Base-by-base conservation (phyloP, 92 coral and sea anemone species). In the Epizoanthus illoricatus region DNA sequence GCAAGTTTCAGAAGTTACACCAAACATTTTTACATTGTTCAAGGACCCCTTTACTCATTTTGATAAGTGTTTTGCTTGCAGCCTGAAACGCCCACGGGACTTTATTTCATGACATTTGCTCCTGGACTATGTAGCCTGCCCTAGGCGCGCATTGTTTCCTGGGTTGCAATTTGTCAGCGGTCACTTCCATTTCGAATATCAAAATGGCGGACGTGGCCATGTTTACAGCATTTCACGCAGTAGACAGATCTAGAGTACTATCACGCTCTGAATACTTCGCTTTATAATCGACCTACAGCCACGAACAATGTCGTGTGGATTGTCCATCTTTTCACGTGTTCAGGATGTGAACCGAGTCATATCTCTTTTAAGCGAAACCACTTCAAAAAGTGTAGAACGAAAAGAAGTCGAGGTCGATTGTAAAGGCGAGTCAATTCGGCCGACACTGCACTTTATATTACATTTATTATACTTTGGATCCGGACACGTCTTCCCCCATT, bases 311-410 rank as follows among this genome's bases (percentile, higher is more conserved):
- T 92, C 99, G n/a, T 91, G 98, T 72, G 74, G 91, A 19, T 73
- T 97, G 63, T 89, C 93, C 9, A 71, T 89, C 12, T 97, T 97
- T 72, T 94, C 99, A 69, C 91, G 88, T 73, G 91, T 97, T 80
- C 90, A 97, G 76, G 97, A 94, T 84, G 80, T 92, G 16, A 92
- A 89, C 42, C 82, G 98, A 45, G 94, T 97, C 21, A 86, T 92
- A 33, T 87, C 94, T 9, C 86, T 85, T 76, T 87, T 97, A 45
- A 63, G 88, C 74, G 94, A 93, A 21, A 73, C 84, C 6, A 74
- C 87, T 18, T 2, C 73, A 23, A 62, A 63, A 0, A 78, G 65
- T 45, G 5, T 21, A 9, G 86, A 64, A 43, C 90, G 84, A 61
- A 84, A 88, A 59, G 65, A 73, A 70, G 88, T 85, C 21, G 87